A percentile compares a stretch with the other conserved stretches of the same genome.
phyloP scores from a whole-genome alignment of 2,797 vertebrate genomes.

The Rhinophrynus dorsalis region DNA sequence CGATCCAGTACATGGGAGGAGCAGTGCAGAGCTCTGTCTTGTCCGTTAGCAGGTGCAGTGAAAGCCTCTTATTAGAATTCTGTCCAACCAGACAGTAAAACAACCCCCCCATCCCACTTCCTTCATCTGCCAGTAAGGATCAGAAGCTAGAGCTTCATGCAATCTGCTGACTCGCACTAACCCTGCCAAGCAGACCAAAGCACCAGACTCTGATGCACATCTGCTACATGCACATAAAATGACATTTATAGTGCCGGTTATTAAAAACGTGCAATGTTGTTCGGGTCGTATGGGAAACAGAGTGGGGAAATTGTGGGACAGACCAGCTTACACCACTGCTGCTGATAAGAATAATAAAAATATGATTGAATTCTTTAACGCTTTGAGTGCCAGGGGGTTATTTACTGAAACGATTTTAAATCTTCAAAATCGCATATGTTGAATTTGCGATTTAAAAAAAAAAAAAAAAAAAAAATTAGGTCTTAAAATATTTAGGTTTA shows the following conservation, averaged over 20 bases:
- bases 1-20: not conserved
- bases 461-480: too few species aligned
- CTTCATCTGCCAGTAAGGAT: not conserved
- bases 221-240: not conserved
- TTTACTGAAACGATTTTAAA: too few species aligned
- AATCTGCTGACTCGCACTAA: not conserved
- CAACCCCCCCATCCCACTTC: too few species aligned
- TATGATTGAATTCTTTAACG: too few species aligned
- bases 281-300: too few species aligned
- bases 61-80: constrained; percentile 2
- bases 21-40: not conserved
- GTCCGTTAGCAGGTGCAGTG: not conserved
- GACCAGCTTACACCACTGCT: too few species aligned
- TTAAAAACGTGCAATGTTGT: not conserved
- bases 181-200: constrained; percentile 3
- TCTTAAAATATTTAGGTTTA: too few species aligned
- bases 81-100: not conserved
- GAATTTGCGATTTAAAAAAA: too few species aligned
- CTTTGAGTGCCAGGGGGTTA: too few species aligned
- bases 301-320: too few species aligned
- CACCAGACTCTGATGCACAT: not conserved
- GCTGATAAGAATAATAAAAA: too few species aligned
- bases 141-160: not conserved
- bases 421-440: too few species aligned
- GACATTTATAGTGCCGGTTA: not conserved